phyloP scores from a whole-genome alignment of 1,140 invertebrate genomes.

The Trypoxylus dichotomus region DNA sequence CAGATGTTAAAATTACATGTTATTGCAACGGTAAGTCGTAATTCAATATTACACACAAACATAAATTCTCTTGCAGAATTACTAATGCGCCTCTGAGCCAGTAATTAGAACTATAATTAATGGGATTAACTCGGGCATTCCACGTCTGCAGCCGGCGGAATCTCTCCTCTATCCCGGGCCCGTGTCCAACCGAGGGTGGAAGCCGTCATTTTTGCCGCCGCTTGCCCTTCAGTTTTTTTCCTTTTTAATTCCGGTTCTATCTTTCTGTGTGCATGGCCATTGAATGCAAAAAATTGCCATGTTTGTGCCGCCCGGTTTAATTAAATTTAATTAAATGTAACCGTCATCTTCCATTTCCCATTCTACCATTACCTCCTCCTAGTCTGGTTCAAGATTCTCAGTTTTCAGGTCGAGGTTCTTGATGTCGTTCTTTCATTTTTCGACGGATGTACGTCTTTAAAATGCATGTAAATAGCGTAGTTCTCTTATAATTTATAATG shows the following conservation, averaged over 20 bases:
- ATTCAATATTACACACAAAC: slow-evolving; percentile 21
- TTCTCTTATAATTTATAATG: not conserved
- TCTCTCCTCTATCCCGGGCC: not conserved
- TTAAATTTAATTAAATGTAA: slow-evolving; percentile 5
- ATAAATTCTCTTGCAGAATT: slow-evolving; percentile 16
- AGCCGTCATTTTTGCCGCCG: not conserved
- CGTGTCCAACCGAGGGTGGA: not conserved
- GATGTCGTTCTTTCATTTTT: not conserved
- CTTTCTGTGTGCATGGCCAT: not conserved
- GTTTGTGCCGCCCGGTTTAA: not conserved
- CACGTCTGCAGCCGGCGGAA: not conserved
- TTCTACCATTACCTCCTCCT: too few relatives aligned
- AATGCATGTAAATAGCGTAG: not conserved
- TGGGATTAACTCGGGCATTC: not conserved
- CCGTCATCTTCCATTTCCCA: not conserved
- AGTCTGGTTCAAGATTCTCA: not conserved
- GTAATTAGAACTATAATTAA: slow-evolving; percentile 26
- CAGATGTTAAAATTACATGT: slow-evolving; percentile 10
- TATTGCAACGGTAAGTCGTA: slow-evolving; percentile 21
- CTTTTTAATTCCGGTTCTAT: not conserved
- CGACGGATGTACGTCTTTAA: not conserved
- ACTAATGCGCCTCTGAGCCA: not conserved
- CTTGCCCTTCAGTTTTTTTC: not conserved
- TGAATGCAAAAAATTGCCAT: not conserved
- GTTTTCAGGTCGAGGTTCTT: not conserved